Evolutionary conservation across 2,113 vertebrate species (phyloP).

Genomic region (Sander lucioperca): DNA sequence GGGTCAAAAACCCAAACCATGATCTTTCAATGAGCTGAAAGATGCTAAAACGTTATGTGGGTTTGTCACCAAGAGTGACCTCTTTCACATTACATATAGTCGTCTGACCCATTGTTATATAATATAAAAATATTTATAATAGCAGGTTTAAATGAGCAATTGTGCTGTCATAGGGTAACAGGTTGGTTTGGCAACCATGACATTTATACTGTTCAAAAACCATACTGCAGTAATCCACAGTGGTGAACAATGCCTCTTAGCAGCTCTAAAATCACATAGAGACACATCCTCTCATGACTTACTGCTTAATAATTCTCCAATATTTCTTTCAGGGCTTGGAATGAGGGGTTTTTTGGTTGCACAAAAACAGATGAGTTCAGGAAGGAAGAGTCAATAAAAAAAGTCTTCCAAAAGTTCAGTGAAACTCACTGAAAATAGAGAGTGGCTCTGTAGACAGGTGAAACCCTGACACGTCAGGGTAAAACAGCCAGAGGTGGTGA

Average conservation of each 20-base stretch:
- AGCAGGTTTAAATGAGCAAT: background rate
- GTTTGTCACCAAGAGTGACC: background rate
- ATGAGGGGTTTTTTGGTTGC: slow-evolving; percentile 4
- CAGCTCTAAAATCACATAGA: slow-evolving; percentile 2
- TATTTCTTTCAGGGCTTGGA: background rate
- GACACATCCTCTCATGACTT: background rate
- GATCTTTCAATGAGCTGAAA: background rate
- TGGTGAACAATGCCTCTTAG: background rate
- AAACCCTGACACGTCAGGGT: slow-evolving; percentile 23
- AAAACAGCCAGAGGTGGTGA: slow-evolving; percentile 39
- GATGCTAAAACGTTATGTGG: background rate
- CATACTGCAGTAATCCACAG: background rate
- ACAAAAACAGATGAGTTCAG: background rate
- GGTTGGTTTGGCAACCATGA: background rate
- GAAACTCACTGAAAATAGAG: slow-evolving; percentile 26
- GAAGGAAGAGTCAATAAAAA: slow-evolving; percentile 8
- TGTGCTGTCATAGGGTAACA: background rate
- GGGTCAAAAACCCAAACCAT: background rate
- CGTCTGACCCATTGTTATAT: background rate
- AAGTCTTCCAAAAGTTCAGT: slow-evolving; percentile 43
- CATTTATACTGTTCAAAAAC: background rate
- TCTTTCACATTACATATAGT: background rate
- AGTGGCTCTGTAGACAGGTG: slow-evolving; percentile 20
- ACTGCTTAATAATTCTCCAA: slow-evolving; percentile 3
- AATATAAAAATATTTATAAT: background rate